Conservation (phyloP, 2,888 invertebrate genomes). For the Temnothorax unifasciatus region DNA sequence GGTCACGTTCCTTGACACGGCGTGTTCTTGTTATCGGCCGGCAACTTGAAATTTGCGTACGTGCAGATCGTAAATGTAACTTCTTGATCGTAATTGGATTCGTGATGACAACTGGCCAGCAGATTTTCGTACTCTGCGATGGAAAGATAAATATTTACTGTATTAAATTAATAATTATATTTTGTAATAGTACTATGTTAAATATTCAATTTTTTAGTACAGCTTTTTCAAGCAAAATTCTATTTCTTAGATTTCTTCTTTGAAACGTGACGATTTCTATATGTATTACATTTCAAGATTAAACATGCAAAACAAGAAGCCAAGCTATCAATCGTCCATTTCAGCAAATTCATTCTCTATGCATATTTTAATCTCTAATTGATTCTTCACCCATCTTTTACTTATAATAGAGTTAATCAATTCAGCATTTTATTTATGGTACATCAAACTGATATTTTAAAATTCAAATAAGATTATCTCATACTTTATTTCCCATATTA, state of each 20-base stretch:
- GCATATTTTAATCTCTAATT: background rate
- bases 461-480: background rate
- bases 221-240: background rate
- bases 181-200: background rate
- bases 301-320: background rate
- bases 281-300: background rate
- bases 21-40: conserved; percentile 29
- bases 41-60: conserved; percentile 38
- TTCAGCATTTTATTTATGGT: background rate
- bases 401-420: conserved; percentile 1
- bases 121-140: background rate
- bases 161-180: background rate
- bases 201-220: background rate
- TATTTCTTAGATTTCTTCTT: background rate
- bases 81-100: conserved; percentile 16
- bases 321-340: too few species aligned
- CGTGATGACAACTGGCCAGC: background rate
- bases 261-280: background rate
- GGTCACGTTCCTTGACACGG: conserved; percentile 6
- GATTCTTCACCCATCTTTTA: background rate
- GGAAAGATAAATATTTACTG: background rate
- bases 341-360: background rate
- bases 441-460: background rate
- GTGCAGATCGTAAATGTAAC: conserved; percentile 40
- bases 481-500: too few species aligned